phyloP scores from a whole-genome alignment of 1,140 invertebrate genomes.

The Drosophila punjabiensis region DNA sequence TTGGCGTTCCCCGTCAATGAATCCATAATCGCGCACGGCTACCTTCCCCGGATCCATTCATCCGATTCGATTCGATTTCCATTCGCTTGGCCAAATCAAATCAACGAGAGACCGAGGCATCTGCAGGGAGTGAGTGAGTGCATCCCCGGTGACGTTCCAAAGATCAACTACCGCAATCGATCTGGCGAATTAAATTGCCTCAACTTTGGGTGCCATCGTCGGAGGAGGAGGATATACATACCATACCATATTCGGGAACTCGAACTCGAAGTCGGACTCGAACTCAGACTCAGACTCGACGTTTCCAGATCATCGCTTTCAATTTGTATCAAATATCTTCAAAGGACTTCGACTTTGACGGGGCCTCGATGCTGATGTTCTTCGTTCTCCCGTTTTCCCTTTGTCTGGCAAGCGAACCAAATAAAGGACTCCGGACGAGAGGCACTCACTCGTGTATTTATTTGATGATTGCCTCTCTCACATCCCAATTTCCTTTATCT shows the following conservation, averaged over 20 bases:
- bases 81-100: slow-evolving; percentile 35
- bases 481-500: slow-evolving; percentile 23
- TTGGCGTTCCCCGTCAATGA: slow-evolving; percentile 24
- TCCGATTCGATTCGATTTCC: slow-evolving; percentile 27
- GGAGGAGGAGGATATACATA: not conserved
- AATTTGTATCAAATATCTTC: slow-evolving; percentile 78
- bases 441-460: slow-evolving; percentile 51
- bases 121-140: slow-evolving; percentile 13
- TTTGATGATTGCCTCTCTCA: slow-evolving; percentile 49
- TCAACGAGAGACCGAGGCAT: slow-evolving; percentile 9
- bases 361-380: slow-evolving; percentile 24
- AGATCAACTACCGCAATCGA: slow-evolving; percentile 58
- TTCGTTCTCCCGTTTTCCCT: not conserved
- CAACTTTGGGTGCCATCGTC: not conserved
- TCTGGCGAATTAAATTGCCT: slow-evolving; percentile 46
- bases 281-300: slow-evolving; percentile 53
- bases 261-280: slow-evolving; percentile 32
- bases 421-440: slow-evolving; percentile 41
- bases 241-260: slow-evolving; percentile 24
- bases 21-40: slow-evolving; percentile 28
- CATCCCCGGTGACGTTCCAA: slow-evolving; percentile 35
- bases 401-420: slow-evolving; percentile 22
- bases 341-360: slow-evolving; percentile 63
- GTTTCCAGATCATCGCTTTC: slow-evolving; percentile 81
- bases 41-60: slow-evolving; percentile 30